These are phyloP conservation scores for Brachypterus glaber DNA, from an alignment of 2,888 invertebrate genomes.

Conservation along the genomic window DNA sequence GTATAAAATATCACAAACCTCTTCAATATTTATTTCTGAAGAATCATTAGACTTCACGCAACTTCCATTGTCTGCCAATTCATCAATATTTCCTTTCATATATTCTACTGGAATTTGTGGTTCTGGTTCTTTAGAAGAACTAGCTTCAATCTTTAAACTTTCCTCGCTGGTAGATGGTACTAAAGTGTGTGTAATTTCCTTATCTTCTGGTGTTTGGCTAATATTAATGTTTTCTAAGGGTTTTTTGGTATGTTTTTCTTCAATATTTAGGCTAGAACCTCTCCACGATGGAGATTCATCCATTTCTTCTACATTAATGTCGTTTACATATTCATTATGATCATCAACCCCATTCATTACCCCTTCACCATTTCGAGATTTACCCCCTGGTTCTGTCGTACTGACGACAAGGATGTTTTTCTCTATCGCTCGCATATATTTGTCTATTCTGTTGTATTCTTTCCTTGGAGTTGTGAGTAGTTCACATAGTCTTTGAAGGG, in stretches of 20 bases:
- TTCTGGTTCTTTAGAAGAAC: too few relatives aligned
- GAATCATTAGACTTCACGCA: too few relatives aligned
- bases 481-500: slow-evolving; percentile 92
- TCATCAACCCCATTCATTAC: slow-evolving; percentile 54
- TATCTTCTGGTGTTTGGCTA: slow-evolving; percentile 21
- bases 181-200: slow-evolving; percentile 16
- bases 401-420: slow-evolving; percentile 87
- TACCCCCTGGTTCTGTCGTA: slow-evolving; percentile 59
- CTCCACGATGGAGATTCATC: slow-evolving; percentile 40
- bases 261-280: neutral
- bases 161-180: too few relatives aligned
- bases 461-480: slow-evolving; percentile 81
- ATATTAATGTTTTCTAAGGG: too few relatives aligned
- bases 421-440: slow-evolving; percentile 93
- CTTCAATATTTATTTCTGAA: too few relatives aligned
- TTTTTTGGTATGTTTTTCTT: too few relatives aligned
- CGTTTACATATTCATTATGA: slow-evolving; percentile 43
- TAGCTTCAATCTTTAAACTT: too few relatives aligned
- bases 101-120: too few relatives aligned
- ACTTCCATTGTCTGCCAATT: too few relatives aligned
- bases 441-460: slow-evolving; percentile 92
- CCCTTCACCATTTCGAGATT: slow-evolving; percentile 58
- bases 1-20: too few relatives aligned
- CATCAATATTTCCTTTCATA: too few relatives aligned
- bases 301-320: slow-evolving; percentile 51